A percentile compares a stretch with the other conserved stretches of the same genome.
Evolutionary conservation across 1,140 invertebrate genomes (phyloP).

Genomic region (Drosophila obscura): DNA sequence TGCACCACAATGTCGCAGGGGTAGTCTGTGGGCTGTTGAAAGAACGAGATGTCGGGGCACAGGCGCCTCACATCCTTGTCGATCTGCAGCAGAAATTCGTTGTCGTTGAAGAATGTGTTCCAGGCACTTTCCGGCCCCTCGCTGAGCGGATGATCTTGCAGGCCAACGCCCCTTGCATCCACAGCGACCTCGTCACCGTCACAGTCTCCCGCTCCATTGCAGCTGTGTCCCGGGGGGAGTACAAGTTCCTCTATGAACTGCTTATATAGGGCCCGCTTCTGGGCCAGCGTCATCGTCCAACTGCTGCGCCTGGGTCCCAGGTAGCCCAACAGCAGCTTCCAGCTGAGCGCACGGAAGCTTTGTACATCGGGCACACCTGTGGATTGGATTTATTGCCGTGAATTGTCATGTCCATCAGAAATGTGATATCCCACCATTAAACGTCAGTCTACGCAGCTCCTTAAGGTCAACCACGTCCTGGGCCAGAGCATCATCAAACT

Average conservation of each 20-base stretch:
- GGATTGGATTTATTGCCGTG: constrained; percentile 32
- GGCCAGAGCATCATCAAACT: constrained; percentile 88
- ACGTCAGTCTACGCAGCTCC: constrained; percentile 88
- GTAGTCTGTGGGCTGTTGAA: constrained; percentile 94
- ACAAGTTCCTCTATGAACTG: constrained; percentile 95
- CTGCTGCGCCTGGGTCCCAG: constrained; percentile 87
- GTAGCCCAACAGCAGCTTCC: constrained; percentile 93
- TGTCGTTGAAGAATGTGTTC: constrained; percentile 96
- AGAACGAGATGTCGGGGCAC: constrained; percentile 98
- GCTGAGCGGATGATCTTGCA: constrained; percentile 95
- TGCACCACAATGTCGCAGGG: constrained; percentile 90
- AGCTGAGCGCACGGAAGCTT: constrained; percentile 90
- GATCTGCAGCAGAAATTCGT: constrained; percentile 96
- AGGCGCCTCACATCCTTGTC: constrained; percentile 98
- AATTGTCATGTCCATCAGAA: not conserved
- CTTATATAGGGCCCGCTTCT: constrained; percentile 91
- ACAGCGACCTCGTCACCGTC: constrained; percentile 4
- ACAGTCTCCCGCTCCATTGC: constrained; percentile 84
- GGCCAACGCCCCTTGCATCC: constrained; percentile 65
- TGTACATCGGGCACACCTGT: constrained; percentile 93
- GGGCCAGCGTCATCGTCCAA: constrained; percentile 88
- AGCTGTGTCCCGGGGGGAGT: constrained; percentile 89
- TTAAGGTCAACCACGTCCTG: constrained; percentile 88
- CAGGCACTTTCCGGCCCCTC: constrained; percentile 96
- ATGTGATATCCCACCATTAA: constrained; percentile 87